Percentiles rank a stretch among this genome's conserved stretches.
phyloP scores from a whole-genome alignment of 2,888 invertebrate species.

The Polyommatus icarus region DNA sequence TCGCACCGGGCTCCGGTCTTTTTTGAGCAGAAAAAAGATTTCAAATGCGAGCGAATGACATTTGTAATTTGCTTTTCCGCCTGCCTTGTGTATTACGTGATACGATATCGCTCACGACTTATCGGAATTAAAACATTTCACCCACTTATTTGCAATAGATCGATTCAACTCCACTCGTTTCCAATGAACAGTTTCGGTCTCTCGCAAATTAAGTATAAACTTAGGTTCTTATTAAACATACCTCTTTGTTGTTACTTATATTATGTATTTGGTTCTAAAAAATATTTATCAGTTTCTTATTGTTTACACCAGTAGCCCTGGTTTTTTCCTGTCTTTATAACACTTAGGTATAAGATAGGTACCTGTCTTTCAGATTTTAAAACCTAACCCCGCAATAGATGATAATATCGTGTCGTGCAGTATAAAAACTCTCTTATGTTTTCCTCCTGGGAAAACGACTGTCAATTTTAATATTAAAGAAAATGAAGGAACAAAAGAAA shows the following conservation, averaged over 20 bases:
- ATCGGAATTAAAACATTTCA: background rate
- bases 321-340: too few relatives aligned
- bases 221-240: too few relatives aligned
- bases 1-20: constrained; percentile 4
- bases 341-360: too few relatives aligned
- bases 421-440: background rate
- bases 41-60: constrained; percentile 21
- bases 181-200: too few relatives aligned
- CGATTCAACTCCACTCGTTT: too few relatives aligned
- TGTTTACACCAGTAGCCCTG: too few relatives aligned
- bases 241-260: too few relatives aligned
- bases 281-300: too few relatives aligned
- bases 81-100: background rate
- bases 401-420: background rate
- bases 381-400: background rate
- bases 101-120: background rate
- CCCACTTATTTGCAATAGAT: background rate
- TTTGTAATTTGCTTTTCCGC: constrained; percentile 15
- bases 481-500: background rate
- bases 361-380: too few relatives aligned
- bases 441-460: background rate
- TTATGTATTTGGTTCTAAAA: too few relatives aligned
- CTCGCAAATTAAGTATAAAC: too few relatives aligned
- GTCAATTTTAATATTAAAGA: constrained; percentile 22
- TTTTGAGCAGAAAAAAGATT: constrained; percentile 15